Evolutionary conservation across 2,888 invertebrate species (phyloP).

Genomic region (Epistrophe grossulariae): DNA sequence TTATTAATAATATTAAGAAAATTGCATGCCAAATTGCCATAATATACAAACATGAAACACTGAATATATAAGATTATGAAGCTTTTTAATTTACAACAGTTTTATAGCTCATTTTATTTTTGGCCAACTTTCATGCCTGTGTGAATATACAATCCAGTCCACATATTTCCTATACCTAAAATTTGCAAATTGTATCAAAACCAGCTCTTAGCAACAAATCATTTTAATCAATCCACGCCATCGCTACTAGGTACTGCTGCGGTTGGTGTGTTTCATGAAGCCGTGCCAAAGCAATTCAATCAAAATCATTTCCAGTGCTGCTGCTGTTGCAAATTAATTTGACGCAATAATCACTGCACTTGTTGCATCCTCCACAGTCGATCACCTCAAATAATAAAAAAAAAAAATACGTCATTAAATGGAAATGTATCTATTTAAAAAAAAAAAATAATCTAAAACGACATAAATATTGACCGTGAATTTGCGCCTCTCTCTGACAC

Average conservation of each 20-base stretch:
- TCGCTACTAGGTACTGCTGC: no score
- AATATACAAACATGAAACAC: background rate
- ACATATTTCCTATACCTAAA: background rate
- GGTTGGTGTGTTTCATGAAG: no score
- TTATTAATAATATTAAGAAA: background rate
- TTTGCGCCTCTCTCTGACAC: background rate
- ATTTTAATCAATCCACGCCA: background rate
- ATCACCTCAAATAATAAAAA: background rate
- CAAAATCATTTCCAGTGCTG: constrained; percentile 8
- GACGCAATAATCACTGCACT: constrained; percentile 22
- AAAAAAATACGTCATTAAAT: constrained; percentile 23
- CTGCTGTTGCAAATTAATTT: constrained; percentile 6
- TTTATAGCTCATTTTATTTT: constrained; percentile 6
- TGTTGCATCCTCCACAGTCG: background rate
- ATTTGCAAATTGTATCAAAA: background rate
- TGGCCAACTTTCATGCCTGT: background rate
- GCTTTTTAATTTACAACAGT: constrained; percentile 2
- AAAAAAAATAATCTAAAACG: constrained; percentile 14
- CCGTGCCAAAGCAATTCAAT: background rate
- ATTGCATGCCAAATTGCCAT: background rate
- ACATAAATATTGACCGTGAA: constrained; percentile 26
- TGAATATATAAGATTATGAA: background rate
- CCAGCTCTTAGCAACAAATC: constrained; percentile 4
- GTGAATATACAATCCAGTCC: no score
- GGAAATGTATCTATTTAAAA: constrained; percentile 7